Evolutionary conservation across 2,113 vertebrate genomes (phyloP).

Genomic region (Halcyon malimbica): DNA sequence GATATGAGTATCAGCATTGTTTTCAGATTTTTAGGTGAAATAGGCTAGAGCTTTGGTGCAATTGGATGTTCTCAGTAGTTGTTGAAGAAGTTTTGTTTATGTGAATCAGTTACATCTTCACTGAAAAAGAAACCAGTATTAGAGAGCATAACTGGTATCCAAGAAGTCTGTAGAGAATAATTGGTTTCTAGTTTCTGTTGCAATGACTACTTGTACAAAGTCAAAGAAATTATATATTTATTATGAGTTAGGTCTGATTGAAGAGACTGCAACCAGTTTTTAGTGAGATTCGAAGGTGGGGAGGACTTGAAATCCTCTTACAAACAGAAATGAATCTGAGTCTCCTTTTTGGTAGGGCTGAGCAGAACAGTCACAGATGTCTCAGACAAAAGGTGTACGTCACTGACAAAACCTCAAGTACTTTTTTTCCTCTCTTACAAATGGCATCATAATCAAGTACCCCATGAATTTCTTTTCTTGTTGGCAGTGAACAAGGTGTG

Average conservation of each 20-base stretch:
- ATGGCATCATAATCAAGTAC: background rate
- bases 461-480: background rate
- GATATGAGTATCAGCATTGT: background rate
- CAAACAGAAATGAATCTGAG: background rate
- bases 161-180: background rate
- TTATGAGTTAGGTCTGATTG: background rate
- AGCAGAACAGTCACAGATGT: background rate
- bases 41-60: background rate
- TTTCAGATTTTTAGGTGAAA: background rate
- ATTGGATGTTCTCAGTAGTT: background rate
- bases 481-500: background rate
- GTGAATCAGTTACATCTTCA: background rate
- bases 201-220: background rate
- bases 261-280: background rate
- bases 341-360: background rate
- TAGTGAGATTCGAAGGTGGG: background rate
- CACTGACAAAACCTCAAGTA: background rate
- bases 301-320: background rate
- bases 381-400: background rate
- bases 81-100: background rate
- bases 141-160: background rate
- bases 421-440: background rate
- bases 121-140: background rate
- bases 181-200: background rate
- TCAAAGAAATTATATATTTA: background rate